Percentiles rank a stretch among this genome's conserved stretches.
phyloP scores from a whole-genome alignment of 2,113 vertebrate species.

The Poecile atricapillus region DNA sequence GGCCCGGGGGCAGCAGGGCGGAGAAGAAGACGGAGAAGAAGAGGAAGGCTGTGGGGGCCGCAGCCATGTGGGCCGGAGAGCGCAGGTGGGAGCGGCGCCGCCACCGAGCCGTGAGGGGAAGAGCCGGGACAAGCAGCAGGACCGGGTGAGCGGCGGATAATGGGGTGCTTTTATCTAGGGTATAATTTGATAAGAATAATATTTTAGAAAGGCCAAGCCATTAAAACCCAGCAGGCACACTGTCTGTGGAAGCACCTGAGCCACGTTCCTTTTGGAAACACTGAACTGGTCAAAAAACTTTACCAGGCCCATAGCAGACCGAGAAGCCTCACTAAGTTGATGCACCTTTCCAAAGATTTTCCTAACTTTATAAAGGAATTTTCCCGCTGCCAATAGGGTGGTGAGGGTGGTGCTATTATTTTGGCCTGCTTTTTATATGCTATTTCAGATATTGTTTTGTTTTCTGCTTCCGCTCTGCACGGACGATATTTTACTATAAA shows the following conservation, averaged over 20 bases:
- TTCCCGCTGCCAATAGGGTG: background rate
- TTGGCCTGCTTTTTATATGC: background rate
- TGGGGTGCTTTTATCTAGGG: background rate
- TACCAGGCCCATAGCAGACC: background rate
- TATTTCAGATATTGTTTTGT: background rate
- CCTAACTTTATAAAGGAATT: background rate
- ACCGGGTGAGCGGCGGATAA: too few species aligned
- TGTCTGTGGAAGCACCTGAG: background rate
- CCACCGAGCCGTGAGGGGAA: background rate
- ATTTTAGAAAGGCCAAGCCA: background rate
- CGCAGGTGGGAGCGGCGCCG: background rate
- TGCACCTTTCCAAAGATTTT: background rate
- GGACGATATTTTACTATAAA: background rate
- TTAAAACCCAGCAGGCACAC: background rate
- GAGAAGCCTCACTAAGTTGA: accelerated
- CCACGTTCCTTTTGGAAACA: background rate
- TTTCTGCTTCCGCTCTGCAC: background rate
- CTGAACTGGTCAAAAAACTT: background rate
- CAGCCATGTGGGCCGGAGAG: background rate
- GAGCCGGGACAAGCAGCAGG: background rate
- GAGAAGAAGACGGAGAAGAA: background rate
- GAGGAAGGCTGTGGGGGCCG: background rate
- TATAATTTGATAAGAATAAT: background rate
- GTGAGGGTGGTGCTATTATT: background rate
- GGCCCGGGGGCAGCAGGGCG: background rate